A percentile compares a stretch with the other conserved stretches of the same genome.
Evolutionary conservation across 2,113 vertebrate species (phyloP).

Genomic region (Chiloscyllium plagiosum): DNA sequence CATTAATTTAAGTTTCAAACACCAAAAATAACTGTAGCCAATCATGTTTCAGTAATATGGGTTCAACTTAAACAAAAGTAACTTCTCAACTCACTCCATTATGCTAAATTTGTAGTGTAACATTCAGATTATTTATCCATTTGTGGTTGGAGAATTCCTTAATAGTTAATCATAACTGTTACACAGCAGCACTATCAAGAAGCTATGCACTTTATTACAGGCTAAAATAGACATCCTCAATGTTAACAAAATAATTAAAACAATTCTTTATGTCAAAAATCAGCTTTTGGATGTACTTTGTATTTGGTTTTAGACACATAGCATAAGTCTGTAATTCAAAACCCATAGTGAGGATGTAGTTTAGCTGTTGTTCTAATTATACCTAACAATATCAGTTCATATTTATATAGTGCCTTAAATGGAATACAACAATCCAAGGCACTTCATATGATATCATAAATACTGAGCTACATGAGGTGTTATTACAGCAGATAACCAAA

Average conservation of each 20-base stretch:
- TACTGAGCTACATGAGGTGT: too few relatives aligned
- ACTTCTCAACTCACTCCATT: neutral
- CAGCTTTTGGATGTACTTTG: neutral
- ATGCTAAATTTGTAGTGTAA: neutral
- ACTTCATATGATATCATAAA: too few relatives aligned
- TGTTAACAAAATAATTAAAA: neutral
- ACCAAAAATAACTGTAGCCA: neutral
- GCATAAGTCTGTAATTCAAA: neutral
- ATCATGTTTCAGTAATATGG: neutral
- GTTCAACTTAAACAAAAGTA: neutral
- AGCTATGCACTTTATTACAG: neutral
- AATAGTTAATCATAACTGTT: neutral
- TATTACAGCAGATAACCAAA: too few relatives aligned
- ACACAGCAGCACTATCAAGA: neutral
- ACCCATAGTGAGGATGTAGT: neutral
- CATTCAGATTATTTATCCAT: neutral
- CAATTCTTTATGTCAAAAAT: neutral
- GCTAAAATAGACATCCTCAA: neutral
- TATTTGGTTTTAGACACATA: neutral
- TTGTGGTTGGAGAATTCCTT: neutral
- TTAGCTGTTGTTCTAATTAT: neutral
- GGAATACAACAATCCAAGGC: too few relatives aligned
- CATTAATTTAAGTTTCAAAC: neutral
- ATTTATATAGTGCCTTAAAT: too few relatives aligned
- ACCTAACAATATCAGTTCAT: neutral